Evolutionary conservation across 2,797 vertebrate species (phyloP).

Genomic region (Crenichthys baileyi): DNA sequence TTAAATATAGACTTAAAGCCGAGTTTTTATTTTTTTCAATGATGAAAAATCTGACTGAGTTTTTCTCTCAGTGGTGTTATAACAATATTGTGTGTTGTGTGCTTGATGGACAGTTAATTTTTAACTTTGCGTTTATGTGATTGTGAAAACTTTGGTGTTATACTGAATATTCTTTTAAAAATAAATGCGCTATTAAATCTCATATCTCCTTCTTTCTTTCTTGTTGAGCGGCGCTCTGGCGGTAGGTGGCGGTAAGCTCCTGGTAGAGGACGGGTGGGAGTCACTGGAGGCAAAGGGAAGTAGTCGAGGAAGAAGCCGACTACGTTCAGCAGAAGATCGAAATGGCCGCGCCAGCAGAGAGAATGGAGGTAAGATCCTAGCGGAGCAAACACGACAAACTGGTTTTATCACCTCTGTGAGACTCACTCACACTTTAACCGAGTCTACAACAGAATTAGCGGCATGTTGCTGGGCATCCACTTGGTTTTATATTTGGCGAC

Average conservation of each 20-base stretch:
- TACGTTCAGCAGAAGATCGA: conserved; percentile 67
- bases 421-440: rapidly evolving
- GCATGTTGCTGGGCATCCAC: background rate
- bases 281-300: background rate
- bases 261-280: background rate
- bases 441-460: background rate
- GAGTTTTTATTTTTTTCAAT: too few relatives aligned
- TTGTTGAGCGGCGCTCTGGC: background rate
- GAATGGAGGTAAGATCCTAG: conserved; percentile 81
- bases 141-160: too few relatives aligned
- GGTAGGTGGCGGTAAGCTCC: background rate
- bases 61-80: too few relatives aligned
- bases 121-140: too few relatives aligned
- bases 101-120: too few relatives aligned
- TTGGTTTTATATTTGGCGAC: background rate
- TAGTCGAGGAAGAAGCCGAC: conserved; percentile 3
- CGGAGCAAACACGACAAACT: background rate
- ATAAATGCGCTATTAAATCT: too few relatives aligned
- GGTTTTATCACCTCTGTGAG: rapidly evolving
- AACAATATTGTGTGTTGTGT: too few relatives aligned
- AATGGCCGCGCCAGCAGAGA: conserved; percentile 86
- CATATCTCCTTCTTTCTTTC: background rate
- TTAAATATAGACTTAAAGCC: too few relatives aligned
- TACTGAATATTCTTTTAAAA: too few relatives aligned
- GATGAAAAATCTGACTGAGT: too few relatives aligned